phyloP scores from a whole-genome alignment of 2,888 invertebrate species.

The Notodromas monacha region DNA sequence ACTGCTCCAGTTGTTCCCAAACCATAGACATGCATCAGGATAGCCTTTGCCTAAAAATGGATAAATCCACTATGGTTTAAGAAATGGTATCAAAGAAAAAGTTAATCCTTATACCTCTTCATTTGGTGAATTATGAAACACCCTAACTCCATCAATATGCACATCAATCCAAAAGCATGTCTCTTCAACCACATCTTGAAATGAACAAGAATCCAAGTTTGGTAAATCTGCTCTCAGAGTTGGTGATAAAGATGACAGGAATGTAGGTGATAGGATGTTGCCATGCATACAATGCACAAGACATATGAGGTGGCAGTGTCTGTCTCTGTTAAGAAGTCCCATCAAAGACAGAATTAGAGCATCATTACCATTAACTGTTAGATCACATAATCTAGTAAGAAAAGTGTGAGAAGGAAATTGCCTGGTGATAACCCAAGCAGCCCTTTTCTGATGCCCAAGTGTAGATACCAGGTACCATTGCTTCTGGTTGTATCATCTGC shows the following conservation, averaged over 20 bases:
- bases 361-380: no score
- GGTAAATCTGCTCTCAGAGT: not conserved
- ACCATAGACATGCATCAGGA: not conserved
- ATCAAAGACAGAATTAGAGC: no score
- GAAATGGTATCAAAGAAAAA: not conserved
- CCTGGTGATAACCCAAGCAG: not conserved
- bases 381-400: not conserved
- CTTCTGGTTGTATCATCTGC: not conserved
- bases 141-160: not conserved
- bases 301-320: not conserved
- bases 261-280: not conserved
- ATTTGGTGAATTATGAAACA: conserved; percentile 1
- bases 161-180: conserved; percentile 1
- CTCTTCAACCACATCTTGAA: not conserved
- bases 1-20: not conserved
- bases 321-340: not conserved
- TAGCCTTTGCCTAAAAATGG: not conserved
- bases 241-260: not conserved
- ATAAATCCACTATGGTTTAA: no score
- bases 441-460: not conserved
- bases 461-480: conserved; percentile 1
- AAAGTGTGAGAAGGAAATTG: not conserved
- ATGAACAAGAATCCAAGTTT: not conserved
- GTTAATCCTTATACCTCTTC: not conserved
- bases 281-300: not conserved